Evolutionary conservation across 37 sponge, comb jelly and placozoan genomes (phyloP).

Genomic region (Halichondria panicea): DNA sequence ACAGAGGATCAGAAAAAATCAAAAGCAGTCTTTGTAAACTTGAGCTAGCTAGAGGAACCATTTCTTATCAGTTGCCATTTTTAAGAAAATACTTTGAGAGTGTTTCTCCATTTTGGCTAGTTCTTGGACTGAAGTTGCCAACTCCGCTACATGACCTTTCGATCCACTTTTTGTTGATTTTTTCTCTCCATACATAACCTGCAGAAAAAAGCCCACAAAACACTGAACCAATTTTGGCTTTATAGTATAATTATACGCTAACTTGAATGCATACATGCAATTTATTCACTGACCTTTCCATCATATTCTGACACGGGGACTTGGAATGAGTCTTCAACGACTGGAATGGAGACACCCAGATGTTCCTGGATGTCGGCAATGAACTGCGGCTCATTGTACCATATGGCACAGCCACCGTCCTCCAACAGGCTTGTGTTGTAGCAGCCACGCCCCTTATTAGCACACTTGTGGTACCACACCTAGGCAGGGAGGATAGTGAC

Average conservation of each 20-base stretch:
- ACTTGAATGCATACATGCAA: no score
- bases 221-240: no score
- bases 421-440: constrained; percentile 82
- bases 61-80: constrained; percentile 12
- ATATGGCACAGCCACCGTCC: constrained; percentile 94
- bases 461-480: constrained; percentile 98
- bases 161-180: constrained; percentile 31
- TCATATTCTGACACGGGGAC: constrained; percentile 88
- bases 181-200: constrained; percentile 87
- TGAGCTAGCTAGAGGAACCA: constrained; percentile 15
- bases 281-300: no score
- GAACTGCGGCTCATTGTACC: constrained; percentile 92
- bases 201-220: no score
- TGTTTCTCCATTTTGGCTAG: constrained; percentile 75
- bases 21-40: no score
- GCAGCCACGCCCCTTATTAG: constrained; percentile 85
- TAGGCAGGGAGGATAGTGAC: neutral
- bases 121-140: constrained; percentile 75
- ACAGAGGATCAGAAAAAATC: no score
- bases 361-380: constrained; percentile 84
- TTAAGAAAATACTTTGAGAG: constrained; percentile 84
- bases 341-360: constrained; percentile 80
- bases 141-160: constrained; percentile 64
- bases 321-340: constrained; percentile 46
- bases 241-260: no score